Evolutionary conservation across 2,113 vertebrate genomes (phyloP).

Genomic region (Takifugu flavidus): DNA sequence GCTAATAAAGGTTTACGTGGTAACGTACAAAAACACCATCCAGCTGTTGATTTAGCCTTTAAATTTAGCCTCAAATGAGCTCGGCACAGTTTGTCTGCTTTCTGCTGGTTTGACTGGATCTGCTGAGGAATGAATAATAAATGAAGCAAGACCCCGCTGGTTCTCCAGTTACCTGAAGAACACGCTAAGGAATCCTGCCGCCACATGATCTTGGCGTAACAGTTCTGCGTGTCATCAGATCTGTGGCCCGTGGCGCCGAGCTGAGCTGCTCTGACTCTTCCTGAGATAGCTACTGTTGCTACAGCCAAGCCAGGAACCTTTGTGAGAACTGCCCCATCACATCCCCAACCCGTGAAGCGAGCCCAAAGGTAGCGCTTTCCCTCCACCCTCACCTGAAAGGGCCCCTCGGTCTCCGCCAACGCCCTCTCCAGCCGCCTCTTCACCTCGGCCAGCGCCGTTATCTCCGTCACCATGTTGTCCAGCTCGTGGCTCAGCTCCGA

Average conservation of each 20-base stretch:
- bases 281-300: conserved; percentile 29
- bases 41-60: background rate
- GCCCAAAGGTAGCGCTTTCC: background rate
- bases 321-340: conserved; percentile 25
- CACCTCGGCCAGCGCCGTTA: conserved; percentile 76
- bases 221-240: conserved; percentile 49
- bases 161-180: conserved; percentile 37
- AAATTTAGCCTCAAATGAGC: no score
- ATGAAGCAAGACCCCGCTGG: background rate
- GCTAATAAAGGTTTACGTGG: conserved; percentile 7
- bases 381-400: conserved; percentile 79
- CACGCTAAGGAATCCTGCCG: conserved; percentile 32
- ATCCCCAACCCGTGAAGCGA: conserved; percentile 1
- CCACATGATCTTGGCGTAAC: conserved; percentile 51
- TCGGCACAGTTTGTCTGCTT: no score
- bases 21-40: background rate
- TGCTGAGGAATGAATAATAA: background rate
- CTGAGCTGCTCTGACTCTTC: conserved; percentile 30
- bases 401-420: conserved; percentile 83
- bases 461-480: conserved; percentile 89
- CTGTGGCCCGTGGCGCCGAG: conserved; percentile 38
- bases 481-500: conserved; percentile 86
- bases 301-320: conserved; percentile 16
- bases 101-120: no score
- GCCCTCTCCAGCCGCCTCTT: conserved; percentile 88